phyloP scores from a whole-genome alignment of 2,797 vertebrate species.

The Manis pentadactyla region DNA sequence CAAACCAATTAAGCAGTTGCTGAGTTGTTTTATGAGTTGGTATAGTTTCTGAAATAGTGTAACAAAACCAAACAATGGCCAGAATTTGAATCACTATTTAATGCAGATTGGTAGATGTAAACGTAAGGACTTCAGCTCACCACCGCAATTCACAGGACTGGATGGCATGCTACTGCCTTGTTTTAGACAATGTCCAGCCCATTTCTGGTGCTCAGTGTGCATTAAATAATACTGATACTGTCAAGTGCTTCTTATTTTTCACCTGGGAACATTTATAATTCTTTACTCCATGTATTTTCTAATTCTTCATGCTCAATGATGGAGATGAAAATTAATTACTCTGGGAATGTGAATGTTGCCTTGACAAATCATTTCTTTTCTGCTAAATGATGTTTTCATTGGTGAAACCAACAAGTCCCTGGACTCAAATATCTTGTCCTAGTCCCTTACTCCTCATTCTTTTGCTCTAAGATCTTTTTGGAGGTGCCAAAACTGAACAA shows the following conservation, averaged over 20 bases:
- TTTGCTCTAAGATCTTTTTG: neutral
- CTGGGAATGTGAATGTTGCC: constrained; percentile 38
- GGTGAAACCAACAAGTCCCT: neutral
- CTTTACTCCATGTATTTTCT: constrained; percentile 63
- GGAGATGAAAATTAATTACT: constrained; percentile 74
- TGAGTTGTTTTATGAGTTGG: constrained; percentile 34
- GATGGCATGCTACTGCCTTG: neutral
- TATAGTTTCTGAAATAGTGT: constrained; percentile 6
- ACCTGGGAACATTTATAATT: constrained; percentile 54
- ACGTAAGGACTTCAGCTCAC: neutral
- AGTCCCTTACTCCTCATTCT: neutral
- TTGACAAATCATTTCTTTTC: constrained; percentile 56
- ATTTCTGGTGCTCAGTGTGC: neutral
- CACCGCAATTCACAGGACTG: neutral
- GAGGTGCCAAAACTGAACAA: constrained; percentile 51
- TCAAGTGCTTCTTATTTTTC: constrained; percentile 50
- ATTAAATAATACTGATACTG: constrained; percentile 47
- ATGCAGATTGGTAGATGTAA: constrained; percentile 46
- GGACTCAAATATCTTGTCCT: neutral
- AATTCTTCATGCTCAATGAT: constrained; percentile 73
- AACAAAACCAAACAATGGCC: constrained; percentile 3
- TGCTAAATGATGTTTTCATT: constrained; percentile 58
- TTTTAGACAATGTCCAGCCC: neutral
- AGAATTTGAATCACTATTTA: constrained; percentile 63
- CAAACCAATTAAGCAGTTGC: neutral